These are phyloP conservation scores for Eupithecia insigniata DNA, from an alignment of 2,888 invertebrate species.

Conservation along the genomic window DNA sequence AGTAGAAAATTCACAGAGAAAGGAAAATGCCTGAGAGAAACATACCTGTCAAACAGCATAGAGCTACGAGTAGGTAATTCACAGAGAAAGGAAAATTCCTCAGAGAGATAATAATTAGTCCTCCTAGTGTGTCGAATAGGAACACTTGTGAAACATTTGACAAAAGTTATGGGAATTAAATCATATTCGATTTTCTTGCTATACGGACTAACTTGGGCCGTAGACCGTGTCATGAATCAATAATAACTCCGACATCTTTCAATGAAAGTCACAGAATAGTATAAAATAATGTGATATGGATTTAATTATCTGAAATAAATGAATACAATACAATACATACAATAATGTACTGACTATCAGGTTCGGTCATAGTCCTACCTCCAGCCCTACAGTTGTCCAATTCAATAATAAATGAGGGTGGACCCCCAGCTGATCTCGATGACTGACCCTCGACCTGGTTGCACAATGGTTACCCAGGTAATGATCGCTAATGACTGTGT, in stretches of 20 bases:
- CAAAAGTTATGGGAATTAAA: background rate
- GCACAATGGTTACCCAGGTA: background rate
- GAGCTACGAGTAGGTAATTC: no score
- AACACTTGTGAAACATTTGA: background rate
- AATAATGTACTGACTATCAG: no score
- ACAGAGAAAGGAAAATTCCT: no score
- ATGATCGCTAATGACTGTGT: background rate
- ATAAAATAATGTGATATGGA: no score
- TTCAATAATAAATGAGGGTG: background rate
- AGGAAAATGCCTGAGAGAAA: no score
- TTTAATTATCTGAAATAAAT: no score
- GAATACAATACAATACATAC: no score
- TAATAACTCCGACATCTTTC: background rate
- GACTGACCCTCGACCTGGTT: slow-evolving; percentile 7
- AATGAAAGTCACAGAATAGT: background rate
- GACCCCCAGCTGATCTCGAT: slow-evolving; percentile 8
- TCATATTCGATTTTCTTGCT: background rate
- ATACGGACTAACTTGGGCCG: background rate
- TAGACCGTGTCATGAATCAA: background rate
- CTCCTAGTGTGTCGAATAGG: no score
- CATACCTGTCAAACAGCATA: no score
- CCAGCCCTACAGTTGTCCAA: background rate
- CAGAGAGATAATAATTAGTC: no score
- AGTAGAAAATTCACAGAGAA: no score
- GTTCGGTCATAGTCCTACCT: no score